phyloP scores from a whole-genome alignment of 2,113 vertebrate species.

The Vicugna pacos region DNA sequence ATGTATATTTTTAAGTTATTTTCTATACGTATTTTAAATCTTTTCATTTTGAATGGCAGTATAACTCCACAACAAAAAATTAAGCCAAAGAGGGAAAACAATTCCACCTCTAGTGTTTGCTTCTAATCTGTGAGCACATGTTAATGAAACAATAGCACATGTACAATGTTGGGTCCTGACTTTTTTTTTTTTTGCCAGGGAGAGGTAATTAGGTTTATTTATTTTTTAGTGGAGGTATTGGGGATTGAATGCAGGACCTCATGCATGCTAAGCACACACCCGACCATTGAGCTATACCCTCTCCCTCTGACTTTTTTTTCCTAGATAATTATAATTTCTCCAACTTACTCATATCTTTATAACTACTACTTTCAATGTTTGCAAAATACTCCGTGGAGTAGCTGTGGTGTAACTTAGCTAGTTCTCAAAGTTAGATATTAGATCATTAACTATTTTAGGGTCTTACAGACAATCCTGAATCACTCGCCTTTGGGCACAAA shows the following conservation, averaged over 20 bases:
- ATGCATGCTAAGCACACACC: too few relatives aligned
- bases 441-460: neutral
- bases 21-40: neutral
- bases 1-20: neutral
- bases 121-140: neutral
- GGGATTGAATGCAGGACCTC: too few relatives aligned
- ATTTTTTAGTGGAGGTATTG: too few relatives aligned
- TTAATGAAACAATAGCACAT: neutral
- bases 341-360: neutral
- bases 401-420: neutral
- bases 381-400: neutral
- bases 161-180: neutral
- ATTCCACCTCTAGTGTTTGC: neutral
- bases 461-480: neutral
- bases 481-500: neutral
- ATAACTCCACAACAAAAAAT: neutral
- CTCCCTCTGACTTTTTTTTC: neutral
- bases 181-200: too few relatives aligned
- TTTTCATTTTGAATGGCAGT: neutral
- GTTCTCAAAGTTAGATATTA: neutral
- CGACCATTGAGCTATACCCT: too few relatives aligned
- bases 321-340: neutral
- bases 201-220: too few relatives aligned
- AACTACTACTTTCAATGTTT: neutral
- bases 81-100: neutral